phyloP scores from a whole-genome alignment of 2,113 vertebrate genomes.

The Scomber scombrus region DNA sequence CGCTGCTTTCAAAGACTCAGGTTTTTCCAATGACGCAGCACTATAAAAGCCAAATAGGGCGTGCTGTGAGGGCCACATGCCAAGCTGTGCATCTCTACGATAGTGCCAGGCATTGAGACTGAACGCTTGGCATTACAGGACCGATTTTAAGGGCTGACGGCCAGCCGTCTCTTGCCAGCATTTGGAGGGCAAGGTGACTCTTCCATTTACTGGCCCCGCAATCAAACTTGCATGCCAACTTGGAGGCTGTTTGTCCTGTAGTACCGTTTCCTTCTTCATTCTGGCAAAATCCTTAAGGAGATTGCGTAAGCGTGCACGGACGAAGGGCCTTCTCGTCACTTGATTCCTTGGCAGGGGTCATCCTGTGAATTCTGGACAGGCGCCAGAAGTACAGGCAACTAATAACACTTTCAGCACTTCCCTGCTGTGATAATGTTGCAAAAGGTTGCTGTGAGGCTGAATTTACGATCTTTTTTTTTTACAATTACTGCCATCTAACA shows the following conservation, averaged over 20 bases:
- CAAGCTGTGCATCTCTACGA: constrained; percentile 66
- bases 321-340: constrained; percentile 29
- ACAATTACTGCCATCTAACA: constrained; percentile 60
- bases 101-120: constrained; percentile 42
- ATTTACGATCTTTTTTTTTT: constrained; percentile 53
- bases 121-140: constrained; percentile 50
- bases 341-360: constrained; percentile 27
- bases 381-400: constrained; percentile 46
- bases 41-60: constrained; percentile 58
- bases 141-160: constrained; percentile 68
- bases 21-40: constrained; percentile 67
- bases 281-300: constrained; percentile 2
- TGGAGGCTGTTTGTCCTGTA: constrained; percentile 40
- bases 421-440: constrained; percentile 65
- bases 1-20: constrained; percentile 31
- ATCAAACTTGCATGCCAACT: constrained; percentile 63
- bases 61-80: constrained; percentile 62
- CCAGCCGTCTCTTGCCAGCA: constrained; percentile 66
- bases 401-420: constrained; percentile 54
- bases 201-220: constrained; percentile 55
- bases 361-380: constrained; percentile 18
- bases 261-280: constrained; percentile 49
- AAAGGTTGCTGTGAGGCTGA: constrained; percentile 44
- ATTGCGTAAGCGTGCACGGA: constrained; percentile 14
- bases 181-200: constrained; percentile 80